Conservation (phyloP, 2,888 invertebrate genomes). For the Drosophila flavopinicola region DNA sequence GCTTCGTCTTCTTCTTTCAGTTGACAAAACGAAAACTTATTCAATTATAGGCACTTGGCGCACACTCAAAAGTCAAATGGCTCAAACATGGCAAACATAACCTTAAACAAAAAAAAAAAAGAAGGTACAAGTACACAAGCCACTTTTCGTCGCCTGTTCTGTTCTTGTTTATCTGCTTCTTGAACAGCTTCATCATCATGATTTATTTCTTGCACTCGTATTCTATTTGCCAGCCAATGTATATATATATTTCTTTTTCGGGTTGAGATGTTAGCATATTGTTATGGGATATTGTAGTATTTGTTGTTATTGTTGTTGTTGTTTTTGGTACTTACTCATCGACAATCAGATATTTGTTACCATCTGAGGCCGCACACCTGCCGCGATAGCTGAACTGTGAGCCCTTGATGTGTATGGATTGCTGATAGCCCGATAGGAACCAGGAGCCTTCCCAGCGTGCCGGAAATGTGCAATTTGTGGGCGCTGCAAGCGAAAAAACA, state of each 20-base stretch:
- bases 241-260: conserved; percentile 35
- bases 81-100: conserved; percentile 33
- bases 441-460: conserved; percentile 94
- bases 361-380: conserved; percentile 92
- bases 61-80: conserved; percentile 51
- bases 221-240: conserved; percentile 54
- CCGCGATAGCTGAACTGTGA: conserved; percentile 94
- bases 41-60: conserved; percentile 69
- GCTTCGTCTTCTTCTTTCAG: conserved; percentile 29
- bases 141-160: conserved; percentile 9
- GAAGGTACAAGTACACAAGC: conserved; percentile 24
- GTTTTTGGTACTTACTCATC: conserved; percentile 90
- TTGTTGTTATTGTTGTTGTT: not conserved
- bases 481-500: conserved; percentile 68
- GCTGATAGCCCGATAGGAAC: conserved; percentile 95
- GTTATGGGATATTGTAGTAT: conserved; percentile 24
- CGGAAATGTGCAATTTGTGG: conserved; percentile 91
- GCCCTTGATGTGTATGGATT: conserved; percentile 92
- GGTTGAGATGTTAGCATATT: conserved; percentile 62
- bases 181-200: conserved; percentile 23
- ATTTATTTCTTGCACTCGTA: conserved; percentile 8
- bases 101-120: conserved; percentile 30
- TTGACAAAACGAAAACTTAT: conserved; percentile 60
- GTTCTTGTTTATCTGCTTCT: conserved; percentile 6
- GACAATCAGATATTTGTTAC: conserved; percentile 94